Evolutionary conservation across 1,140 invertebrate species (phyloP).

Genomic region (Diabrotica undecimpunctata): DNA sequence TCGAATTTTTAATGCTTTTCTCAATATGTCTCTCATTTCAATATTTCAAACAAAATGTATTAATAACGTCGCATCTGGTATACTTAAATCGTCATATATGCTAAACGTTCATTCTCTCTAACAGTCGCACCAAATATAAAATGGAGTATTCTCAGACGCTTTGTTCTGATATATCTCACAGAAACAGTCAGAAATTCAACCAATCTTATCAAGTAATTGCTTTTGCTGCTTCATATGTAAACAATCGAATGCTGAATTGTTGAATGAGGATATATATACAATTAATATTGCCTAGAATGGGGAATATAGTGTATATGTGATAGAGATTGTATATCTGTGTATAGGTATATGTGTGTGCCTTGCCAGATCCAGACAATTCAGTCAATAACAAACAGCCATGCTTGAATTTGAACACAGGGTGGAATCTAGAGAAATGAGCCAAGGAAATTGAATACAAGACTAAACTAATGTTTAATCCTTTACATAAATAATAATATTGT

Average conservation of each 20-base stretch:
- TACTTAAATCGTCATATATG: background rate
- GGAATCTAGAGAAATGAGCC: too few species aligned
- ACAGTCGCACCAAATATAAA: slow-evolving; percentile 10
- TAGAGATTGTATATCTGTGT: slow-evolving; percentile 8
- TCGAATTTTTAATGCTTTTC: too few species aligned
- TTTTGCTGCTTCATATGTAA: slow-evolving; percentile 31
- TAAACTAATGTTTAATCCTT: too few species aligned
- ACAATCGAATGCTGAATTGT: slow-evolving; percentile 26
- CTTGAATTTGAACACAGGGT: too few species aligned
- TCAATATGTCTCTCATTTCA: too few species aligned
- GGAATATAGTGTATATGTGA: slow-evolving; percentile 21
- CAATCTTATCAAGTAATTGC: slow-evolving; percentile 31
- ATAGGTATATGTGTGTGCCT: too few species aligned
- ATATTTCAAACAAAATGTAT: too few species aligned
- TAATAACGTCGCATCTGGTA: too few species aligned
- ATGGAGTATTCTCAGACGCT: slow-evolving; percentile 1
- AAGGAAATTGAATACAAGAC: too few species aligned
- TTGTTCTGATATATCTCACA: slow-evolving; percentile 18
- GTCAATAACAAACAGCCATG: too few species aligned
- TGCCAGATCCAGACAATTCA: too few species aligned
- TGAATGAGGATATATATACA: slow-evolving; percentile 21
- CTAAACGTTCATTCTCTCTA: background rate
- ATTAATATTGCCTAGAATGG: slow-evolving; percentile 28
- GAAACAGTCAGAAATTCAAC: slow-evolving; percentile 20
- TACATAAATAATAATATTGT: too few species aligned